Conservation (phyloP, 2,113 vertebrate genomes). For the Amphilophus citrinellus region DNA sequence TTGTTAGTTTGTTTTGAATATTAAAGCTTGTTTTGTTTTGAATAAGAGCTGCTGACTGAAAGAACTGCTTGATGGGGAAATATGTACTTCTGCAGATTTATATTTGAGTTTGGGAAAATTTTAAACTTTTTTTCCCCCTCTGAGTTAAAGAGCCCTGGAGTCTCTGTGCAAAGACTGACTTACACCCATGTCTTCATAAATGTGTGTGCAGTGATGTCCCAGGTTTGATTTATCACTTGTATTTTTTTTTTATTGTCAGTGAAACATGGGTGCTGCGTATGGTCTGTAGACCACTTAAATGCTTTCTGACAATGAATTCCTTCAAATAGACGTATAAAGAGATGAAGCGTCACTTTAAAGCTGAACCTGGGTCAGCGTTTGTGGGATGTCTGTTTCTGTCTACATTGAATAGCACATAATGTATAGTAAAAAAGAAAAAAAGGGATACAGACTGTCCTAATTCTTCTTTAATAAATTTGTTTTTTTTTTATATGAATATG, state of each 20-base stretch:
- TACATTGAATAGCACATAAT: conserved; percentile 57
- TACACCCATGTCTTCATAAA: not conserved
- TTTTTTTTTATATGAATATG: not conserved
- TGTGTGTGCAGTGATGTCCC: not conserved
- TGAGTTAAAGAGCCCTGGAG: not conserved
- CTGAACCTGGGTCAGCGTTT: conserved; percentile 28
- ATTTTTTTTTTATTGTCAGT: not conserved
- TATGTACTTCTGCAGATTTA: not conserved
- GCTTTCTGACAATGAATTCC: conserved; percentile 19
- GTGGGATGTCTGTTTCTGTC: conserved; percentile 9
- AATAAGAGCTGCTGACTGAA: conserved; percentile 9
- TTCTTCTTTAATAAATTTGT: conserved; percentile 71
- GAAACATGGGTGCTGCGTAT: conserved; percentile 47
- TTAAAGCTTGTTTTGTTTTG: not conserved
- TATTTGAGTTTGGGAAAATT: not conserved
- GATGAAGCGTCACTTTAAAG: not conserved
- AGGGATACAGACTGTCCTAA: conserved; percentile 31
- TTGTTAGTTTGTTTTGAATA: not conserved
- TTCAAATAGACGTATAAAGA: not conserved
- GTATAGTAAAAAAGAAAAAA: conserved; percentile 24
- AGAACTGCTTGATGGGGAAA: not conserved
- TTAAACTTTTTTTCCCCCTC: not conserved
- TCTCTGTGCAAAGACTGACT: too few relatives aligned
- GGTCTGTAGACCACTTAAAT: conserved; percentile 25
- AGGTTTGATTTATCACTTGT: not conserved